Percentiles rank a stretch among this genome's conserved stretches.
Conservation (phyloP, 2,113 vertebrate species). For the Meles meles region DNA sequence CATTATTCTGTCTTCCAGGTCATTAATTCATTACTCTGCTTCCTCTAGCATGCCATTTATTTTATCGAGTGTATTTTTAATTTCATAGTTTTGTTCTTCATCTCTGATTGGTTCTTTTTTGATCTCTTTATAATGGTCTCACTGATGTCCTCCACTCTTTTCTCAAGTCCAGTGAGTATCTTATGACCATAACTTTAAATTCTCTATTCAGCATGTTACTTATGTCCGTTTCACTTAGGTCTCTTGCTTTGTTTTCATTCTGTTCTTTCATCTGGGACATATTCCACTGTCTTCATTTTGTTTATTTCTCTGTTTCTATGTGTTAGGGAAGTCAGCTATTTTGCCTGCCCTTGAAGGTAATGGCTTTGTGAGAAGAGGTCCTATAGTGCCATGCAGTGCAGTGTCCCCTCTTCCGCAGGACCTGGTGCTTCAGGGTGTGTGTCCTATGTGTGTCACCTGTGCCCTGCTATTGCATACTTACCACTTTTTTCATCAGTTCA, state of each 20-base stretch:
- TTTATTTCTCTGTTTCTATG: background rate
- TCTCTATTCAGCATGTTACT: background rate
- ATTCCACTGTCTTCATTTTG: background rate
- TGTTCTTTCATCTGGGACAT: background rate
- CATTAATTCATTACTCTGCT: background rate
- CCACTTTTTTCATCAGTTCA: background rate
- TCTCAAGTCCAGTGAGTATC: background rate
- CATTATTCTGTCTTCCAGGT: background rate
- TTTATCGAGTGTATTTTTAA: background rate
- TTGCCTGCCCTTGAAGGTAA: background rate
- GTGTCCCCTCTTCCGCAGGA: background rate
- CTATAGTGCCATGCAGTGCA: background rate
- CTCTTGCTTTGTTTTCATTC: background rate
- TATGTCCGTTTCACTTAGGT: background rate
- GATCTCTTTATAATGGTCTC: background rate
- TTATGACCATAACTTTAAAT: background rate
- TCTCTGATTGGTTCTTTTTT: background rate
- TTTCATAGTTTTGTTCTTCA: background rate
- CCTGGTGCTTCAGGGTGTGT: background rate
- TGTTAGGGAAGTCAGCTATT: background rate
- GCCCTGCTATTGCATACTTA: background rate
- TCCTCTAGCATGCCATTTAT: background rate
- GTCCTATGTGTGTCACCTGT: background rate
- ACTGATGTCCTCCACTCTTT: background rate
- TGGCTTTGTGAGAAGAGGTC: background rate